Percentiles rank a stretch among this genome's conserved stretches.
Conservation (phyloP, 2,797 vertebrate genomes). For the Oreochromis grahami region DNA sequence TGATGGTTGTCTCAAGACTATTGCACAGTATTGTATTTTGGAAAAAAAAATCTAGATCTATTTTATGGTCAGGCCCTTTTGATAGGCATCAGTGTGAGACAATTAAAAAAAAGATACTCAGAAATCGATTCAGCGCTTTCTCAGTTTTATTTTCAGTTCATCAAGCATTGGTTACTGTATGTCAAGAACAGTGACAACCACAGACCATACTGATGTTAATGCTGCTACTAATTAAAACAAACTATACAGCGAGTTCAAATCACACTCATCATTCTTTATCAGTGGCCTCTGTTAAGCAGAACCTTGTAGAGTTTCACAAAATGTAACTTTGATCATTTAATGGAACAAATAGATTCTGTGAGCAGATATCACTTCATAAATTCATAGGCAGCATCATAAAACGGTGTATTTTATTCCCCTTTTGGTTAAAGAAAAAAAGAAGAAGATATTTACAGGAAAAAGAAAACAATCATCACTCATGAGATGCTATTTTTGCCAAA, state of each 20-base stretch:
- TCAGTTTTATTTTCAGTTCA: slow-evolving; percentile 66
- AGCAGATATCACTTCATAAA: slow-evolving; percentile 49
- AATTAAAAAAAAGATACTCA: slow-evolving; percentile 5
- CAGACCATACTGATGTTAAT: slow-evolving; percentile 60
- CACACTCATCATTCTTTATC: slow-evolving; percentile 16
- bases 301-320: slow-evolving; percentile 49
- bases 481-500: slow-evolving; percentile 42
- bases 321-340: slow-evolving; percentile 35
- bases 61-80: neutral
- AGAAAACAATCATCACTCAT: slow-evolving; percentile 32
- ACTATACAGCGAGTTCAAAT: slow-evolving; percentile 59
- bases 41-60: neutral
- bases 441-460: slow-evolving; percentile 68
- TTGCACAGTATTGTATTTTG: neutral
- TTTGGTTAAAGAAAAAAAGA: slow-evolving; percentile 41
- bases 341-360: slow-evolving; percentile 51
- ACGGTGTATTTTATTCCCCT: slow-evolving; percentile 36
- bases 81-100: neutral
- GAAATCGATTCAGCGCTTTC: slow-evolving; percentile 58
- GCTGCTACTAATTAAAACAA: slow-evolving; percentile 70
- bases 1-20: neutral
- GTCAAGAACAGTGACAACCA: slow-evolving; percentile 72
- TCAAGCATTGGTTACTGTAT: slow-evolving; percentile 69
- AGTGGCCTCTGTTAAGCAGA: slow-evolving; percentile 28
- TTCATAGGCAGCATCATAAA: slow-evolving; percentile 58